Evolutionary conservation across 2,113 vertebrate species (phyloP).

Genomic region (Pelodiscus sinensis): DNA sequence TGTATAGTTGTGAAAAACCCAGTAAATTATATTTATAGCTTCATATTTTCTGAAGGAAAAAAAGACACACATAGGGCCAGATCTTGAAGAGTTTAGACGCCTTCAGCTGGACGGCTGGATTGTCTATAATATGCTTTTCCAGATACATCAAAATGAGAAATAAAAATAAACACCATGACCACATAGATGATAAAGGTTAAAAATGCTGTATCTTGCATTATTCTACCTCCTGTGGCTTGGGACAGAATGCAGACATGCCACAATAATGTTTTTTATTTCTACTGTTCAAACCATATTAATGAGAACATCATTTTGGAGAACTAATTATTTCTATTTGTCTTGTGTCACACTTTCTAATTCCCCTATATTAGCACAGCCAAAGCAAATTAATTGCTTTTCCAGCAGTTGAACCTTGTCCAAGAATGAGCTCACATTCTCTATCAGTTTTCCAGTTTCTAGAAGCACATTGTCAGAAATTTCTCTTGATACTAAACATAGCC

Average conservation of each 20-base stretch:
- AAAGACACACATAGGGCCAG: neutral
- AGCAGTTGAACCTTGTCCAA: constrained; percentile 99
- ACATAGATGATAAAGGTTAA: constrained; percentile 70
- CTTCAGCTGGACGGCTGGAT: constrained; percentile 15
- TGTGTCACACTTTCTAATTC: constrained; percentile 99
- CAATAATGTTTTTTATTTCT: constrained; percentile 91
- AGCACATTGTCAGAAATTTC: constrained; percentile 90
- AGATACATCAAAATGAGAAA: constrained; percentile 52
- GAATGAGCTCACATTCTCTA: constrained; percentile 93
- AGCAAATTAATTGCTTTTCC: constrained; percentile 99
- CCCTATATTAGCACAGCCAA: constrained; percentile 99
- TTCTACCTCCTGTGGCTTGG: constrained; percentile 76
- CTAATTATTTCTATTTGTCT: constrained; percentile 99
- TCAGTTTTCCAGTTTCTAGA: constrained; percentile 89
- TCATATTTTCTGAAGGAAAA: constrained; percentile 18
- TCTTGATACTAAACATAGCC: constrained; percentile 87
- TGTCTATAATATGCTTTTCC: constrained; percentile 18
- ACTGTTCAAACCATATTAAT: constrained; percentile 94
- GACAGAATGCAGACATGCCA: constrained; percentile 85
- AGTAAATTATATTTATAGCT: constrained; percentile 34
- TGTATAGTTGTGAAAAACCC: constrained; percentile 19
- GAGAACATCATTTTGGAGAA: constrained; percentile 99
- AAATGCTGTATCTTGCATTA: constrained; percentile 73
- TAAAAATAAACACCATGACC: constrained; percentile 51
- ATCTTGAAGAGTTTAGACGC: neutral